phyloP scores from a whole-genome alignment of 2,797 vertebrate species.

The Atherinosoma microstoma region DNA sequence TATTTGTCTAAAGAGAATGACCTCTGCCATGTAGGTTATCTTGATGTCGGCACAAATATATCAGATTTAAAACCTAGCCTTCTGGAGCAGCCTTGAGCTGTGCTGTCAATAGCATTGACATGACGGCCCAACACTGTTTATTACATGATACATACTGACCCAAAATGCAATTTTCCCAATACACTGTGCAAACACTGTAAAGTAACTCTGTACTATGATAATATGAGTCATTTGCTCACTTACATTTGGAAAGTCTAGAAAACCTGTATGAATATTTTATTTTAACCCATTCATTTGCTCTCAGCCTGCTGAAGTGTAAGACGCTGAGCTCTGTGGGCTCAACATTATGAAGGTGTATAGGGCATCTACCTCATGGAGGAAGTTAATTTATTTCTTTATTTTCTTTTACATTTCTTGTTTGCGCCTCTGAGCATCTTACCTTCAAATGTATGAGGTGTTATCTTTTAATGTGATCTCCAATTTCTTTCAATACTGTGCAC shows the following conservation, averaged over 20 bases:
- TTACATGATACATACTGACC: constrained; percentile 13
- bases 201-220: constrained; percentile 4
- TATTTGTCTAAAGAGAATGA: constrained; percentile 1
- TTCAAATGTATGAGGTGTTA: not conserved
- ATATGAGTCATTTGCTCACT: constrained; percentile 21
- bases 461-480: not conserved
- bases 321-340: constrained; percentile 4
- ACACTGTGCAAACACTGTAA: constrained; percentile 4
- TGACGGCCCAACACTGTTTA: constrained; percentile 2
- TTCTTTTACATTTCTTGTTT: not conserved
- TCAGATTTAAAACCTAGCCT: constrained; percentile 8
- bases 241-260: constrained; percentile 19
- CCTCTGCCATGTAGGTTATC: constrained; percentile 1
- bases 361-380: not conserved
- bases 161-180: constrained; percentile 5
- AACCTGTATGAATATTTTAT: constrained; percentile 25
- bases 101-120: not conserved
- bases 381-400: no score
- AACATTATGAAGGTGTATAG: not conserved
- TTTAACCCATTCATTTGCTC: not conserved
- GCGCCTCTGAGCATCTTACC: not conserved
- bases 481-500: constrained; percentile 2
- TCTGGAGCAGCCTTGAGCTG: constrained; percentile 1
- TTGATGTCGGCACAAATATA: constrained; percentile 1
- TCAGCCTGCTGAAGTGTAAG: constrained; percentile 6